These are phyloP conservation scores for Podarcis cretensis DNA, from an alignment of 2,113 vertebrate species.

Conservation along the genomic window DNA sequence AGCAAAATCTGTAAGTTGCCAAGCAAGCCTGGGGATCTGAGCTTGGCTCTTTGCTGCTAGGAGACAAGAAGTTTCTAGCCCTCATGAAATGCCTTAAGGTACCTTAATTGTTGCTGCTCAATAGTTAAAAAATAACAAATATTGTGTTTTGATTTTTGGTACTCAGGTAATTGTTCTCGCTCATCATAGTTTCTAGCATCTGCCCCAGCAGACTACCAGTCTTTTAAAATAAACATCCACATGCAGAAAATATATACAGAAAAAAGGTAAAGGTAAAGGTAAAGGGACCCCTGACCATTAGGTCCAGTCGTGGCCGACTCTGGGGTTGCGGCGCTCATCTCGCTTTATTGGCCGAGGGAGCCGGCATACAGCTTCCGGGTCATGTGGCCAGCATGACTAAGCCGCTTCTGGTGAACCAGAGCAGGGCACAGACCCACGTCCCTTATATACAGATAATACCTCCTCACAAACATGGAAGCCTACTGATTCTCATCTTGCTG, in stretches of 20 bases:
- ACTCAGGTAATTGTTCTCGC: not conserved
- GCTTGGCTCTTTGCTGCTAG: not conserved
- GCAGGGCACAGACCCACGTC: too few species aligned
- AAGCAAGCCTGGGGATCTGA: not conserved
- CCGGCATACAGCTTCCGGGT: too few species aligned
- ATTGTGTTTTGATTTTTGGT: not conserved
- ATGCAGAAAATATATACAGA: too few species aligned
- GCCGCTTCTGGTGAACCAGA: too few species aligned
- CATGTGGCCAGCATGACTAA: too few species aligned
- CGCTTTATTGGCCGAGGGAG: too few species aligned
- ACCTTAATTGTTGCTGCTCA: not conserved
- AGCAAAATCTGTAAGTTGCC: not conserved
- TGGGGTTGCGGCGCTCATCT: too few species aligned
- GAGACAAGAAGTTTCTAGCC: not conserved
- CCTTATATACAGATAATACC: too few species aligned
- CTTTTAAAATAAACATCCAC: not conserved
- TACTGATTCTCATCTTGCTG: not conserved
- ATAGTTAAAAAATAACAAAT: not conserved
- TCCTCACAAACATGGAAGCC: not conserved
- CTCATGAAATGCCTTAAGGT: not conserved
- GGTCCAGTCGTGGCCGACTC: too few species aligned
- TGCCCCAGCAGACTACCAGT: not conserved
- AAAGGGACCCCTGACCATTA: too few species aligned
- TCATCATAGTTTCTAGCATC: not conserved
- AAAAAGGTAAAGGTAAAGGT: too few species aligned